These are phyloP conservation scores for Candidula unifasciata DNA, from an alignment of 2,888 invertebrate species.

Conservation along the genomic window DNA sequence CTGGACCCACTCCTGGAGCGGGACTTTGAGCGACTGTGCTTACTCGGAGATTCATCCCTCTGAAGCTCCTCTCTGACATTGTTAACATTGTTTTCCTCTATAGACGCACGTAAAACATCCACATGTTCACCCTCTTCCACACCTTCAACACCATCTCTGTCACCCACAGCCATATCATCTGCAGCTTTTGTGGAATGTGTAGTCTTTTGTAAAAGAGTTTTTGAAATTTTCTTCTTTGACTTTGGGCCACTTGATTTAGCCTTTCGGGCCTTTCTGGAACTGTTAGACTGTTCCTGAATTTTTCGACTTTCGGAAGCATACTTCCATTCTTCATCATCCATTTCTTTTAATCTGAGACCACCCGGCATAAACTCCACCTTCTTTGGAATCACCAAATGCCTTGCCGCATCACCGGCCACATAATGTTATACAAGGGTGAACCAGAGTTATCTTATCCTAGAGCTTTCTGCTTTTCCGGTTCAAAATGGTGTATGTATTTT, in stretches of 20 bases:
- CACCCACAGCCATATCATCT: neutral
- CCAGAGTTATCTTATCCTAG: too few species aligned
- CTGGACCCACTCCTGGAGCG: conserved; percentile 55
- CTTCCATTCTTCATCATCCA: conserved; percentile 10
- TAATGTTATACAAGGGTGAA: too few species aligned
- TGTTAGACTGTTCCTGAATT: neutral
- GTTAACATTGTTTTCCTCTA: neutral
- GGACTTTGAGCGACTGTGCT: conserved; percentile 47
- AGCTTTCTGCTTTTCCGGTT: too few species aligned
- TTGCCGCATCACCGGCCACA: too few species aligned
- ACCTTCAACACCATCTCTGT: neutral
- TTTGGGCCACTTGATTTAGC: neutral
- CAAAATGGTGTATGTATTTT: too few species aligned
- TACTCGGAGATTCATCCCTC: neutral
- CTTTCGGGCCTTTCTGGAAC: neutral
- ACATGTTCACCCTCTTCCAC: neutral
- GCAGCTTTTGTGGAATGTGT: neutral
- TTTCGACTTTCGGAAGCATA: neutral
- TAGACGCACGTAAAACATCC: too few species aligned
- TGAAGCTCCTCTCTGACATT: neutral
- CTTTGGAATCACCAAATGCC: neutral
- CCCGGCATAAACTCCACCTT: neutral
- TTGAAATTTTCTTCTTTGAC: conserved; percentile 2
- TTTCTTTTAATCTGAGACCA: neutral
- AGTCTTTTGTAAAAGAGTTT: neutral